phyloP scores from a whole-genome alignment of 2,888 invertebrate genomes.

The Esperia sulphurella region DNA sequence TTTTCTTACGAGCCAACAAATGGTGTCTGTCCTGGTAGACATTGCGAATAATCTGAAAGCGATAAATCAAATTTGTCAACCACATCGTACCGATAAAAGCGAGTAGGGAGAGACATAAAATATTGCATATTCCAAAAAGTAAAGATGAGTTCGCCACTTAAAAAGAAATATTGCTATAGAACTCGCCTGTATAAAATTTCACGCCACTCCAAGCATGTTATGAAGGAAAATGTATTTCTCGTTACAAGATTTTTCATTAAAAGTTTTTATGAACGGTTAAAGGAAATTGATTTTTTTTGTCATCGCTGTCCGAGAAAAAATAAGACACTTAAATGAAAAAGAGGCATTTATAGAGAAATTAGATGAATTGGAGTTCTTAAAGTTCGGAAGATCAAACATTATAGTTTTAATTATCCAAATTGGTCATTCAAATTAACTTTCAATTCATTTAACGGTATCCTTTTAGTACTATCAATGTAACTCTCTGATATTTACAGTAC shows the following conservation, averaged over 20 bases:
- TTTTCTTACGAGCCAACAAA: too few species aligned
- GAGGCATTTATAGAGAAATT: too few species aligned
- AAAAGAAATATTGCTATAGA: not conserved
- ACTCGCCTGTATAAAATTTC: slow-evolving; percentile 4
- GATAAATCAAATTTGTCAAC: not conserved
- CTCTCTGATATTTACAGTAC: too few species aligned
- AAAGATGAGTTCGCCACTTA: slow-evolving; percentile 1
- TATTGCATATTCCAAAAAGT: not conserved
- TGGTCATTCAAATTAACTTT: too few species aligned
- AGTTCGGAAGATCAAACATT: too few species aligned
- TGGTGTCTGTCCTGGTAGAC: too few species aligned
- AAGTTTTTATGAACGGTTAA: slow-evolving; percentile 9
- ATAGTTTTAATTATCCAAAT: too few species aligned
- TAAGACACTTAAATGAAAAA: too few species aligned
- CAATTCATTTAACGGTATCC: too few species aligned
- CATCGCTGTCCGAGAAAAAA: not conserved
- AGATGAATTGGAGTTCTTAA: too few species aligned
- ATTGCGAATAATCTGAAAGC: not conserved
- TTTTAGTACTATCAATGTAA: too few species aligned
- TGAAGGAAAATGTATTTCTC: slow-evolving; percentile 6
- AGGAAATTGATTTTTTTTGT: slow-evolving; percentile 2
- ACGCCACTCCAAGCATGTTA: slow-evolving; percentile 9
- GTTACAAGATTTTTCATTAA: slow-evolving; percentile 17
- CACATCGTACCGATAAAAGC: not conserved
- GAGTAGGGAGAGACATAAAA: not conserved